Conservation (phyloP, 30 jellyfish, hydroid and myxozoan species). For the Aurelia aurita region DNA sequence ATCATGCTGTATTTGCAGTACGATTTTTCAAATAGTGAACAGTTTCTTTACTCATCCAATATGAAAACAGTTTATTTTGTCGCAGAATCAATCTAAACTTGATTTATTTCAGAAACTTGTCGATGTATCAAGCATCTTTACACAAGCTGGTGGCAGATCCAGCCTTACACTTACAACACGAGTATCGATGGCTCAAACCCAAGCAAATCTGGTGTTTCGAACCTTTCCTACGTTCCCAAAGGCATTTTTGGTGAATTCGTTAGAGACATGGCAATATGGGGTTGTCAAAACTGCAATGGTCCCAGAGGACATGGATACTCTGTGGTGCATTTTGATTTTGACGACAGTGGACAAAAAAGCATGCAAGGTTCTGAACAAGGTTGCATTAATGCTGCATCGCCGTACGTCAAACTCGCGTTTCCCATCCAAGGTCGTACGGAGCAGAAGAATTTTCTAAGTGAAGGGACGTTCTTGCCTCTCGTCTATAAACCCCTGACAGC, state of each 20-base stretch:
- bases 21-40: too few relatives aligned
- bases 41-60: too few relatives aligned
- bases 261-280: conserved; percentile 60
- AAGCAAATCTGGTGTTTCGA: background rate
- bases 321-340: conserved; percentile 61
- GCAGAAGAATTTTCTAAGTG: conserved; percentile 29
- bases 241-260: conserved; percentile 45
- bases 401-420: conserved; percentile 23
- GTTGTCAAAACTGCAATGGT: conserved; percentile 59
- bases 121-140: conserved; percentile 60
- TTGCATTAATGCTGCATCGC: conserved; percentile 40
- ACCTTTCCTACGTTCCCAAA: conserved; percentile 50
- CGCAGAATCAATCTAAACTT: background rate
- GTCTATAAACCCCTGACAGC: conserved; percentile 43
- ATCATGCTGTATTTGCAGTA: too few relatives aligned
- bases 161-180: conserved; percentile 33
- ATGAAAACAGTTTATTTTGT: too few relatives aligned
- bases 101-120: conserved; percentile 45
- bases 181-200: conserved; percentile 17
- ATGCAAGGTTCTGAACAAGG: conserved; percentile 2
- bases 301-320: conserved; percentile 69
- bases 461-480: conserved; percentile 48
- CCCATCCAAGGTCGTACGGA: conserved; percentile 40
- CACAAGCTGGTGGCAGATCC: conserved; percentile 66
- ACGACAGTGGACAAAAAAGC: conserved; percentile 18